These are phyloP conservation scores for Copsychus sechellarum DNA, from an alignment of 2,113 vertebrate genomes.

Conservation along the genomic window DNA sequence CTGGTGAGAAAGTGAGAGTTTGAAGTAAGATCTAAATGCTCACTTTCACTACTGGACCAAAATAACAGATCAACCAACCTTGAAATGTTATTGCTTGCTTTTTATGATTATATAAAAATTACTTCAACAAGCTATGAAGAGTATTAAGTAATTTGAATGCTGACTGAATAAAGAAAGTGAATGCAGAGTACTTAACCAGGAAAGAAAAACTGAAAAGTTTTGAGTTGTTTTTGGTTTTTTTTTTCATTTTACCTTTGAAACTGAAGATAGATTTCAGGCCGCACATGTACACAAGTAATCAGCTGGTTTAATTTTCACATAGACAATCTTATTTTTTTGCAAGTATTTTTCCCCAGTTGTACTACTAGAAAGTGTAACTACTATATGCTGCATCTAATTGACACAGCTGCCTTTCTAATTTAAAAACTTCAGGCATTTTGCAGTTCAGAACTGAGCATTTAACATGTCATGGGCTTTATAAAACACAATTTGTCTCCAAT, in stretches of 20 bases:
- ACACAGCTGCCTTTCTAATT: not conserved
- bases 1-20: not conserved
- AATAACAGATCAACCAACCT: not conserved
- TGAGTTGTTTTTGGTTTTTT: fast-evolving
- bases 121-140: not conserved
- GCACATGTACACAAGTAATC: not conserved
- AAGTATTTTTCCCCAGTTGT: not conserved
- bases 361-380: not conserved
- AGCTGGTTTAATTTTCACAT: not conserved
- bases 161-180: not conserved
- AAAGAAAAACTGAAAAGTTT: not conserved
- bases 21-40: not conserved
- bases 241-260: not conserved
- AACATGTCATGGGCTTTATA: not conserved
- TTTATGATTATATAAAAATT: not conserved
- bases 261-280: not conserved
- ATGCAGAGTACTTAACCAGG: not conserved
- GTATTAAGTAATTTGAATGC: not conserved
- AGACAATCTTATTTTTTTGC: not conserved
- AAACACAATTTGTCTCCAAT: conserved; percentile 1
- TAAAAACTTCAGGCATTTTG: not conserved
- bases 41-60: not conserved
- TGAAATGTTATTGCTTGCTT: not conserved
- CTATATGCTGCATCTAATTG: not conserved
- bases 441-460: not conserved